Evolutionary conservation across 2,888 invertebrate genomes (phyloP), one percentile per base, ranked within the genome.

Genomic region (Leptopterna dolabrata): DNA sequence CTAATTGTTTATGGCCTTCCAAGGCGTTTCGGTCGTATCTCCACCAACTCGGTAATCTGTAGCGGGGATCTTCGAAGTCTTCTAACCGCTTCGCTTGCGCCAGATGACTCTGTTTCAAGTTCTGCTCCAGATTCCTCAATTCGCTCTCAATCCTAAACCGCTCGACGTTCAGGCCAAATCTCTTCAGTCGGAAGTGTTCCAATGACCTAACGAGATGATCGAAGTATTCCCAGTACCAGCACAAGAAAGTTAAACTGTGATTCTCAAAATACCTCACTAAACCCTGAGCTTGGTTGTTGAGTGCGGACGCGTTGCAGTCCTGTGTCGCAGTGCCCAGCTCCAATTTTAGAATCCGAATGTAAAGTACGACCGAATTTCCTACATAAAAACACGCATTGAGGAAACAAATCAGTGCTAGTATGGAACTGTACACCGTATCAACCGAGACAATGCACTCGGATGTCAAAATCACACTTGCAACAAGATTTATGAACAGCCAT

Each of bases 221-320:
- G 47, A 78, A 78, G 24, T 45, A 45, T 9, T 14, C 14, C 78
- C 78, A 78, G 45, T 78, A 78, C 13, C 27, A n/a, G 24, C 78
- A 27, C 45, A 78, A 78, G 19, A 78, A 78, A 30, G 14, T 24
- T 13, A 9, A 27, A 24, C 47, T 24, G 4, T 16, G 30, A 43
- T 45, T 43, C 19, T 78, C 45, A n/a, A 78, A 78, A 24, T 78
- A 78, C 24, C 78, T 78, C 45, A 45, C 19, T 13, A 78, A 78
- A 47, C 3, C 19, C 1, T 0, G 19, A 24, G 27, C 11, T 30
- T n/a, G 19, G 6, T 29, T 27, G 11, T 14, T 11, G 0, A 3
- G 16, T n/a, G 16, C n/a, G 0, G 16, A 1, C 13, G 13, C 63
- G 7, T 24, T 24, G 7, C 63, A 63, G 24, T 63, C 27, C 0